These are phyloP conservation scores for Cnemophilus loriae DNA, from an alignment of 2,113 vertebrate species.

Conservation along the genomic window DNA sequence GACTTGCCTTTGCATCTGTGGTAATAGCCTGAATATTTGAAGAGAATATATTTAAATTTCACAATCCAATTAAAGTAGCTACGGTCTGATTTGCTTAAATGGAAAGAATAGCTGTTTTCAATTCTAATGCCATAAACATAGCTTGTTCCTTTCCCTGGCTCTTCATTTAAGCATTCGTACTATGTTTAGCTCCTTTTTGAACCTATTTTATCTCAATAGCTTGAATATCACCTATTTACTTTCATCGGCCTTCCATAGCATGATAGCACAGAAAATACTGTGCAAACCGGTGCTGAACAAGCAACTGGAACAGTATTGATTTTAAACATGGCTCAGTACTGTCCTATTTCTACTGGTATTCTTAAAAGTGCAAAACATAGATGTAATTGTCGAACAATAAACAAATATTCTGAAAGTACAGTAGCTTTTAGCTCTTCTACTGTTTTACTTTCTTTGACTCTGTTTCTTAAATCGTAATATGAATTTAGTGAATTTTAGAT, in stretches of 20 bases:
- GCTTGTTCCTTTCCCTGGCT: background rate
- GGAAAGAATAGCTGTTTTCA: slow-evolving; percentile 1
- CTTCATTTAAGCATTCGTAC: background rate
- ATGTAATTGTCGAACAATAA: background rate
- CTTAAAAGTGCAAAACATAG: background rate
- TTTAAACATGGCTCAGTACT: slow-evolving; percentile 18
- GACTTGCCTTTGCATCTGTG: slow-evolving; percentile 18
- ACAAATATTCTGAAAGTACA: background rate
- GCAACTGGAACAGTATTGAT: slow-evolving; percentile 52
- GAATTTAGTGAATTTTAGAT: slow-evolving; percentile 17
- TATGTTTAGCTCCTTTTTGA: background rate
- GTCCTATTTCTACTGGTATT: slow-evolving; percentile 22
- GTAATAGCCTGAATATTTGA: slow-evolving; percentile 12
- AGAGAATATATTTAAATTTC: slow-evolving; percentile 27
- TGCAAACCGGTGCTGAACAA: slow-evolving; percentile 48
- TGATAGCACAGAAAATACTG: slow-evolving; percentile 37
- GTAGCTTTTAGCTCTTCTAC: background rate
- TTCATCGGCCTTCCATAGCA: slow-evolving; percentile 30
- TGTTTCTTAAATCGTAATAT: background rate
- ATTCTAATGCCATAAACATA: background rate
- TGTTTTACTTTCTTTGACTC: background rate
- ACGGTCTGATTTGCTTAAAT: slow-evolving; percentile 33
- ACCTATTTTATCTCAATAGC: slow-evolving; percentile 40
- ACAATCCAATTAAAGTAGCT: slow-evolving; percentile 22
- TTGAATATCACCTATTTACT: slow-evolving; percentile 38